These are phyloP conservation scores for Lapara coniferarum DNA, from an alignment of 2,888 invertebrate species.

Conservation along the genomic window DNA sequence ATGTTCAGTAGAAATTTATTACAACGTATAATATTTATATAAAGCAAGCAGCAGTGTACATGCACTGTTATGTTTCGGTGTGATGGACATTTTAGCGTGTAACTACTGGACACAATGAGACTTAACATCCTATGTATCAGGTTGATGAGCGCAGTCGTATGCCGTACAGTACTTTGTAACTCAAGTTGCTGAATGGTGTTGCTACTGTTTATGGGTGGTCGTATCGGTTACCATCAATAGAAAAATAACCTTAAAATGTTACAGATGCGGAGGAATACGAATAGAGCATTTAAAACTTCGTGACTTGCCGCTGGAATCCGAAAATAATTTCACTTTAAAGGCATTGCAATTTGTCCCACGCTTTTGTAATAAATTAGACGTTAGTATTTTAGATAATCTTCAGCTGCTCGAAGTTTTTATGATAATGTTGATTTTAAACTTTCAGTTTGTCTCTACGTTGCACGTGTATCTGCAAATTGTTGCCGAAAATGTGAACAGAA, in stretches of 20 bases:
- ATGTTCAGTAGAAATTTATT: too few species aligned
- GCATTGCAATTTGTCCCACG: constrained; percentile 48
- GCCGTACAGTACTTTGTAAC: too few species aligned
- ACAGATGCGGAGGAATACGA: constrained; percentile 59
- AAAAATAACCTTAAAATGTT: constrained; percentile 29
- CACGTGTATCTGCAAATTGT: constrained; percentile 45
- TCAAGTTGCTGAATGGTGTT: too few species aligned
- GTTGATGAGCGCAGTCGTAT: too few species aligned
- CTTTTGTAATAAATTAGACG: constrained; percentile 40
- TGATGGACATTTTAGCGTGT: too few species aligned
- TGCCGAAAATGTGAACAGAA: constrained; percentile 44
- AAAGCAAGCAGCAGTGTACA: too few species aligned
- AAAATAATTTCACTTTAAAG: constrained; percentile 38
- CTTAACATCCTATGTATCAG: too few species aligned
- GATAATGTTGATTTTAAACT: neutral
- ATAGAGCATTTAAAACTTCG: constrained; percentile 50
- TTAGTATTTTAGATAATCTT: constrained; percentile 37
- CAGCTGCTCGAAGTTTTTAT: neutral
- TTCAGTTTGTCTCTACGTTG: constrained; percentile 21
- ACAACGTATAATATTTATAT: too few species aligned
- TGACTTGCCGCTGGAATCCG: constrained; percentile 37
- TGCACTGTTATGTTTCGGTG: too few species aligned
- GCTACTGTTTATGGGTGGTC: too few species aligned
- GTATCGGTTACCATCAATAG: too few species aligned
- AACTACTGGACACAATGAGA: too few species aligned